phyloP scores from a whole-genome alignment of 1,140 invertebrate species.

The Bombus superbus region DNA sequence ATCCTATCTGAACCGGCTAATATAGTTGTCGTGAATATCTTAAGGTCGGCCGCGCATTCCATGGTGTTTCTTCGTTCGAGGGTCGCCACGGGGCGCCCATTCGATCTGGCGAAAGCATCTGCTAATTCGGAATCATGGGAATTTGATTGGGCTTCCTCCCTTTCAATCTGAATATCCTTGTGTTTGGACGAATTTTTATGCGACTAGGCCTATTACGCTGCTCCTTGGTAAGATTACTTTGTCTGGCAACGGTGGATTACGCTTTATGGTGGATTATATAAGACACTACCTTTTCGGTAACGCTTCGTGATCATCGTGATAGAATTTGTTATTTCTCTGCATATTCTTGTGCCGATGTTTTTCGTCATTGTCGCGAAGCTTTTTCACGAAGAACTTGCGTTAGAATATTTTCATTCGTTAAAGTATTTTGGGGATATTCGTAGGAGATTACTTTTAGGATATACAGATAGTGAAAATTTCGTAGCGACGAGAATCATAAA shows the following conservation, averaged over 20 bases:
- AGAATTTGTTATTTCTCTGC: too few species aligned
- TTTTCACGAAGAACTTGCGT: too few species aligned
- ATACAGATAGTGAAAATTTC: too few species aligned
- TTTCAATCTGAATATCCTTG: neutral
- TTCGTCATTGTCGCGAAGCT: too few species aligned
- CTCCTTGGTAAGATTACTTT: neutral
- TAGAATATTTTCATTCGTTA: too few species aligned
- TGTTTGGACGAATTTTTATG: neutral
- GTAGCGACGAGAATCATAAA: too few species aligned
- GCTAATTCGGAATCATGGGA: constrained; percentile 83
- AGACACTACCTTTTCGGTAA: too few species aligned
- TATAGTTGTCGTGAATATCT: constrained; percentile 84
- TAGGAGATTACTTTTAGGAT: too few species aligned
- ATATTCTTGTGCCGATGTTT: too few species aligned
- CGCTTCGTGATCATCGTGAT: too few species aligned
- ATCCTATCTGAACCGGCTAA: constrained; percentile 82
- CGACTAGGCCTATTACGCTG: neutral
- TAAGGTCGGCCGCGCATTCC: constrained; percentile 79
- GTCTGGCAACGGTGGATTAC: neutral
- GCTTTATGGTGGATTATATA: neutral
- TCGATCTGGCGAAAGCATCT: constrained; percentile 83
- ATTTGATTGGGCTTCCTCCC: constrained; percentile 80
- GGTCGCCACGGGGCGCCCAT: constrained; percentile 80
- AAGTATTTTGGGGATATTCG: too few species aligned
- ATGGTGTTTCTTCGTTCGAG: constrained; percentile 77